Base-by-base conservation (phyloP, 2,888 invertebrate genomes). In the Strigamia crassipes region DNA sequence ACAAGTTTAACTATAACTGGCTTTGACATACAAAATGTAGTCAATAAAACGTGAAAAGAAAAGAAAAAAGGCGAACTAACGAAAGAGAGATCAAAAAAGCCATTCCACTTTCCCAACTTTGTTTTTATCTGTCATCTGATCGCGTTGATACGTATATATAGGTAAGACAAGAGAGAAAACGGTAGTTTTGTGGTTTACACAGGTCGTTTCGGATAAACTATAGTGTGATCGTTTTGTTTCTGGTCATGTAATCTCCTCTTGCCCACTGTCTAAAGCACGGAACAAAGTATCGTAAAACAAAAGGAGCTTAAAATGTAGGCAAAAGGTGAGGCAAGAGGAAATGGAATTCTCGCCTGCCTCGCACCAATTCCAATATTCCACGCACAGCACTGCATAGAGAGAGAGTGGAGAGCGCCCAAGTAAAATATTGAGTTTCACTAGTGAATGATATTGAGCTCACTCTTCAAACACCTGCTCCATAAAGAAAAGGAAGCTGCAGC, bases 171-270 rank as follows among this genome's bases (percentile, higher is more conserved):
- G 27, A 27, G 13, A 73, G 73, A 73, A 73, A 73, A 27, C n/a
- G 73, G 73, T 73, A 73, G 73, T 73, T 73, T 73, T 73, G 73
- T 73, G 73, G 73, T 73, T 73, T 73, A 73, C 73, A 73, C 73
- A 73, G 73, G 73, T 73, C 31, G 73, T 73, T 73, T 73, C 27
- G 73, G 73, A 73, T 73, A 73, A 73, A 73, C 73, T 73, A 73
- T 12, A 73, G 73, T 73, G 73, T 31, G 73, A 73, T 73, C 27
- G 73, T 73, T 31, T 73, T 73, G 73, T 73, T 73, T 73, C 73
- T 73, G 73, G 73, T 73, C 73, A 73, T 73, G 73, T 73, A 73
- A 73, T 73, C 73, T 73, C 31, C 73, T 73, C 73, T 73, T 73
- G 73, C 12, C 73, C 73, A 73, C n/a, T 9, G 56, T 9, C 56